phyloP scores from a whole-genome alignment of 1,140 invertebrate species.

The Panagrolaimus sp. region DNA sequence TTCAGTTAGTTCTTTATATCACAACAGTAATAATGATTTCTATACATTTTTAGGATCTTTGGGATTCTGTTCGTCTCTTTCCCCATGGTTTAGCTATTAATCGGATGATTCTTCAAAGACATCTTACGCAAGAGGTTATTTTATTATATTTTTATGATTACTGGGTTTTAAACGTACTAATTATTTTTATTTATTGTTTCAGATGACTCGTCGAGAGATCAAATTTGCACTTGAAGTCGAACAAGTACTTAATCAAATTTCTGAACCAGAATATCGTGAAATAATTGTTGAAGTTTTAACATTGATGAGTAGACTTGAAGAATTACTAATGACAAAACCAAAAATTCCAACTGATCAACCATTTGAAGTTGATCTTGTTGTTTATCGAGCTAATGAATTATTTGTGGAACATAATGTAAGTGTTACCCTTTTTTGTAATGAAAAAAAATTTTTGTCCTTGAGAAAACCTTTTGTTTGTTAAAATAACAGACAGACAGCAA shows the following conservation, averaged over 20 bases:
- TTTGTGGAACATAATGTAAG: slow-evolving; percentile 89
- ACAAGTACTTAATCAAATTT: slow-evolving; percentile 90
- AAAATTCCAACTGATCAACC: slow-evolving; percentile 69
- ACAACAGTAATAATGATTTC: slow-evolving; percentile 70
- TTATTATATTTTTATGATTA: background rate
- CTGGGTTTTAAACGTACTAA: background rate
- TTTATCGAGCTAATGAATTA: slow-evolving; percentile 85
- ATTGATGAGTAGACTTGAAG: slow-evolving; percentile 64
- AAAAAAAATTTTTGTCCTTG: background rate
- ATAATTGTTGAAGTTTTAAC: slow-evolving; percentile 92
- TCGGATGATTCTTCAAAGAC: slow-evolving; percentile 47
- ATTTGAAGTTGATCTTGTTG: slow-evolving; percentile 81
- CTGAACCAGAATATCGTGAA: slow-evolving; percentile 95
- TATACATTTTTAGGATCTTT: slow-evolving; percentile 47
- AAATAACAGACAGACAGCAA: background rate
- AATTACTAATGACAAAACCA: slow-evolving; percentile 35
- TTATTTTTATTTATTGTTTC: slow-evolving; percentile 17
- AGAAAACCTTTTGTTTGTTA: background rate
- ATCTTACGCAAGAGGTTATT: slow-evolving; percentile 51
- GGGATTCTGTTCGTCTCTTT: slow-evolving; percentile 56
- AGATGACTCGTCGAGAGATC: slow-evolving; percentile 94
- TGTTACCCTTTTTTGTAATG: too few relatives aligned
- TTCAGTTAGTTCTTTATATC: slow-evolving; percentile 82
- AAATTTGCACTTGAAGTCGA: slow-evolving; percentile 91
- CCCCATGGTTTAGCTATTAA: slow-evolving; percentile 55